phyloP scores from a whole-genome alignment of 2,888 invertebrate genomes.

The Leptopilina drosophilae region DNA sequence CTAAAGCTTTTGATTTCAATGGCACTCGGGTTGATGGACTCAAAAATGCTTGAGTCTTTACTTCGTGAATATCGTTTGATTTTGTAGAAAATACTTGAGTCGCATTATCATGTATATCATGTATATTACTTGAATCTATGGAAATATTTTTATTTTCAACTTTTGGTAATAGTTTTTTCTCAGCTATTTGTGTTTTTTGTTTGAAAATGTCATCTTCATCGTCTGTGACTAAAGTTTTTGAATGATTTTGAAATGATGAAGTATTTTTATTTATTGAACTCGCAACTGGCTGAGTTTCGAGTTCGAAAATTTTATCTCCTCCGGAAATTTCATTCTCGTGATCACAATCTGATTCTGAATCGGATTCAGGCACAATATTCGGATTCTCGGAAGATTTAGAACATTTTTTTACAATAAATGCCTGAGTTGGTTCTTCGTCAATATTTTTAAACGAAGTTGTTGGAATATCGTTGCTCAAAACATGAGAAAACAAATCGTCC shows the following conservation, averaged over 20 bases:
- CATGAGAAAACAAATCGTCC: background rate
- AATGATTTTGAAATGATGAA: background rate
- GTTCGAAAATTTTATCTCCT: background rate
- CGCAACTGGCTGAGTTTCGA: background rate
- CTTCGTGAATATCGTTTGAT: background rate
- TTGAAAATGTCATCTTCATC: slow-evolving; percentile 50
- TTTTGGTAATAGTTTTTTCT: too few relatives aligned
- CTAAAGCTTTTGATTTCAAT: background rate
- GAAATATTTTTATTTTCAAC: background rate
- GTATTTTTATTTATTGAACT: background rate
- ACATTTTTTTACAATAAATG: background rate
- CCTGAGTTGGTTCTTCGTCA: background rate
- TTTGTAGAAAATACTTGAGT: background rate
- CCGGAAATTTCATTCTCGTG: background rate
- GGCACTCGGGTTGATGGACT: background rate
- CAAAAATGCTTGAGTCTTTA: background rate
- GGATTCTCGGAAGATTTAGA: background rate
- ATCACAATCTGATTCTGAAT: background rate
- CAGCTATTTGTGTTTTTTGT: background rate
- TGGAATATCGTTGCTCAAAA: background rate
- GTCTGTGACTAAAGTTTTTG: slow-evolving; percentile 42
- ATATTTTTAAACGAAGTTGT: background rate
- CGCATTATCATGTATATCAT: too few relatives aligned
- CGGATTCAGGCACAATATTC: background rate
- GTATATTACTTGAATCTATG: background rate